These are phyloP conservation scores for Fragum sueziense DNA, from an alignment of 2,888 invertebrate species.

Conservation along the genomic window DNA sequence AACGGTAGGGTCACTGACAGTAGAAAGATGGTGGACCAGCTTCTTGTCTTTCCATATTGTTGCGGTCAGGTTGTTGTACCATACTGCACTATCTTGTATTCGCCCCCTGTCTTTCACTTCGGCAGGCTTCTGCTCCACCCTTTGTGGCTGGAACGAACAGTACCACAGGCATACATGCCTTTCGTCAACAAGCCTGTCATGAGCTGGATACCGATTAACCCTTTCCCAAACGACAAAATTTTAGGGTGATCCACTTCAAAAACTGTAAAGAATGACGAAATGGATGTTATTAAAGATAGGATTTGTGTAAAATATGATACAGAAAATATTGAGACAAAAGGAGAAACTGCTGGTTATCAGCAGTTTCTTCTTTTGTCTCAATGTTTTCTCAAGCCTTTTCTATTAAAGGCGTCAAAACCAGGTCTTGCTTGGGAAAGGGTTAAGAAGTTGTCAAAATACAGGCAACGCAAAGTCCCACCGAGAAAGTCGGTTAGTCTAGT, in stretches of 20 bases:
- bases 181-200: neutral
- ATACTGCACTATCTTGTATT: conserved; percentile 17
- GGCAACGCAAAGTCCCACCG: neutral
- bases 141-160: conserved; percentile 23
- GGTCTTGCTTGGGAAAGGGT: too few species aligned
- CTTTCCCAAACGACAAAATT: too few species aligned
- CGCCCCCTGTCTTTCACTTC: conserved; percentile 26
- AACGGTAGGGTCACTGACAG: conserved; percentile 1
- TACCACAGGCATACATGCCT: conserved; percentile 47
- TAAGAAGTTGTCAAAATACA: conserved; percentile 4
- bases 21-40: conserved; percentile 20
- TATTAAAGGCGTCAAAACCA: too few species aligned
- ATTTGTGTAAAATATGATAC: too few species aligned
- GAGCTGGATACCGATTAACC: too few species aligned
- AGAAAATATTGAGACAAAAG: too few species aligned
- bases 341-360: too few species aligned
- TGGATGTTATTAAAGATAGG: too few species aligned
- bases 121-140: conserved; percentile 38
- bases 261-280: too few species aligned
- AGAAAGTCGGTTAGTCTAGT: neutral
- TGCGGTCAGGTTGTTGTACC: conserved; percentile 4
- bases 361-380: too few species aligned
- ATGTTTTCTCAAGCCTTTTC: too few species aligned
- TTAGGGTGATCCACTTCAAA: too few species aligned
- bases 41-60: conserved; percentile 27